Evolutionary conservation across 2,888 invertebrate species (phyloP), one percentile per base, ranked within the genome.

Genomic region (Actias luna): DNA sequence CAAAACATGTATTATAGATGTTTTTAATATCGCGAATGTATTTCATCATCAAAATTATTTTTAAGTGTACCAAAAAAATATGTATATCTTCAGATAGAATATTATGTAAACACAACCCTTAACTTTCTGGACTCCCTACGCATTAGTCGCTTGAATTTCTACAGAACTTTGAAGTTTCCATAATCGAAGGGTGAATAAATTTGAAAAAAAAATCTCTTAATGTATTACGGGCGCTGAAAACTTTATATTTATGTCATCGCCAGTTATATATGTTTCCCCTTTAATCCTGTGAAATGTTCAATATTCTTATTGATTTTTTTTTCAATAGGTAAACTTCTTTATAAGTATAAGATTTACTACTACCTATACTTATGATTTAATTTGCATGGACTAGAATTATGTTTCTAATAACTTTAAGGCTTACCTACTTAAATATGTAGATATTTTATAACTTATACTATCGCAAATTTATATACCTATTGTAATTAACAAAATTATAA

Each of bases 111-210:
- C 90, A 72, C 77, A 89, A 89, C 89, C 89, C 89, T 87, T 89
- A 90, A 89, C 87, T 88, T 85, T 75, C 77, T 79, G 82, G 82
- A 83, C 84, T 84, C 80, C 78, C 82, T 79, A 80, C 82, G 81
- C 79, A 85, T 91, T 88, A 90, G 89, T 90, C 89, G 88, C 81
- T 79, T 67, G 84, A 88, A 88, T 85, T 87, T 88, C 87, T 87
- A 76, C 78, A 65, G 82, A 87, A 79, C 84, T 84, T 79, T 74
- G 83, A 84, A 85, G 83, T 85, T 87, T 80, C 75, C 73, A 74
- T 76, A 84, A 88, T 85, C 84, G 88, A 87, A 89, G 92, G 92
- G 92, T 92, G 92, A 89, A 92, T 92, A 92, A 85, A 92, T 92
- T 92, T 89, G 84, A n/a, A 89, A 90, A 91, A 89, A 85, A 91